Percentiles rank a stretch among this genome's conserved stretches.
Evolutionary conservation across 2,797 vertebrate genomes (phyloP).

Genomic region (Aeoliscus strigatus): DNA sequence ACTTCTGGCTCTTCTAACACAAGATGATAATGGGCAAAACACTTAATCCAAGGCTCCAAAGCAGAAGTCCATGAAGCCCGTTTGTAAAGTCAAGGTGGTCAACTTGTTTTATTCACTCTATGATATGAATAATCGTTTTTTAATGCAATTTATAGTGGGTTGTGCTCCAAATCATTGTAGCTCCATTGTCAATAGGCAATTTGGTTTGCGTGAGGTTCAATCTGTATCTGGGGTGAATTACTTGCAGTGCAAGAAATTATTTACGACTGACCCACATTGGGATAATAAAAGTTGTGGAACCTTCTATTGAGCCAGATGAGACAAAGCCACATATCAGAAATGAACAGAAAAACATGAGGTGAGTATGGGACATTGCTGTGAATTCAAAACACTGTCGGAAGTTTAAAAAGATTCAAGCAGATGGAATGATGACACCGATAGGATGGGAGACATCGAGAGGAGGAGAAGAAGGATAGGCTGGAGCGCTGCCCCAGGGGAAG

Average conservation of each 20-base stretch:
- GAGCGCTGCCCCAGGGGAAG: slow-evolving; percentile 32
- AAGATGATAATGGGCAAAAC: background rate
- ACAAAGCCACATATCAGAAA: slow-evolving; percentile 15
- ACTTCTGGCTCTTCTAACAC: background rate
- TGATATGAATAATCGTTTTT: too few relatives aligned
- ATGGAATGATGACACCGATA: slow-evolving; percentile 41
- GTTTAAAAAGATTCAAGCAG: slow-evolving; percentile 13
- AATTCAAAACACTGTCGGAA: slow-evolving; percentile 27
- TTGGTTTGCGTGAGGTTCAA: background rate
- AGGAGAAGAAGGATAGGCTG: slow-evolving; percentile 34
- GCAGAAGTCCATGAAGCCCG: background rate
- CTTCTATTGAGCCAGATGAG: slow-evolving; percentile 18
- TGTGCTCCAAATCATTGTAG: background rate
- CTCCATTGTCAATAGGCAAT: background rate
- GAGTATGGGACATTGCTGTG: slow-evolving; percentile 16
- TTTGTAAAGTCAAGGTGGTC: background rate
- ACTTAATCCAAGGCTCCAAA: background rate
- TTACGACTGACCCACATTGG: slow-evolving; percentile 2
- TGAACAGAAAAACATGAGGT: slow-evolving; percentile 15
- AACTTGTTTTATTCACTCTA: background rate
- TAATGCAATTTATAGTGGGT: too few relatives aligned
- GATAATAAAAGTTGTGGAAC: slow-evolving; percentile 9
- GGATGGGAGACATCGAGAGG: slow-evolving; percentile 33
- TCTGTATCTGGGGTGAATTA: background rate
- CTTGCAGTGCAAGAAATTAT: slow-evolving; percentile 9